phyloP scores from a whole-genome alignment of 2,797 vertebrate species.

The Microcaecilia unicolor region DNA sequence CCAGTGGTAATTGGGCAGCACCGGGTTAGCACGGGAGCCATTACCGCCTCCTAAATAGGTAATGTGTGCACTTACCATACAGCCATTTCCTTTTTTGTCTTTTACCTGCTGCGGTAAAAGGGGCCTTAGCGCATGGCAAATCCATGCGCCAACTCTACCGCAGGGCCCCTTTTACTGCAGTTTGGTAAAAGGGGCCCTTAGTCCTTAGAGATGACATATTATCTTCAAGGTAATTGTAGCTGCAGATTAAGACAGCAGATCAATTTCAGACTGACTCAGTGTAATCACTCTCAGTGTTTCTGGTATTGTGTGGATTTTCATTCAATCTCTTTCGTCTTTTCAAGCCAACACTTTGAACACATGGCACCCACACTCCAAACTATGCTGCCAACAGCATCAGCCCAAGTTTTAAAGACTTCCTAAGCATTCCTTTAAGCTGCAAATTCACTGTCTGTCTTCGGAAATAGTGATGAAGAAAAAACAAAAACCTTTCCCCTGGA shows the following conservation, averaged over 20 bases:
- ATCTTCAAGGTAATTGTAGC: background rate
- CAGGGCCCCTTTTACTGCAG: too few relatives aligned
- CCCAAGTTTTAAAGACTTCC: background rate
- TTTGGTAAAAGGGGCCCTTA: too few relatives aligned
- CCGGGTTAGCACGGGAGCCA: too few relatives aligned
- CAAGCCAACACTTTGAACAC: background rate
- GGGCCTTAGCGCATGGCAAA: too few relatives aligned
- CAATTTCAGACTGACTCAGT: background rate
- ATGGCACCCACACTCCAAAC: background rate
- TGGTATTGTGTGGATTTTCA: background rate
- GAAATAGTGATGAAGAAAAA: conserved; percentile 17
- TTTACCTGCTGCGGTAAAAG: too few relatives aligned
- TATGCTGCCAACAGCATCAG: conserved; percentile 3
- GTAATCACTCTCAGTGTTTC: background rate
- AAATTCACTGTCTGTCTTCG: conserved; percentile 26
- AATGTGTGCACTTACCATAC: too few relatives aligned
- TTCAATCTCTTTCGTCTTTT: background rate
- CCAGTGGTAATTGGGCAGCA: too few relatives aligned
- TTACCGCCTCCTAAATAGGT: too few relatives aligned
- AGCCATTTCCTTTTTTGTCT: too few relatives aligned
- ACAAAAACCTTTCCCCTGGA: conserved; percentile 9
- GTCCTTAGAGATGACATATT: too few relatives aligned
- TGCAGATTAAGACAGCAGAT: background rate
- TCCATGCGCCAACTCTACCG: too few relatives aligned
- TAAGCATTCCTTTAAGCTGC: conserved; percentile 7